Evolutionary conservation across 2,113 vertebrate genomes (phyloP).

Genomic region (Eulacestoma nigropectus): DNA sequence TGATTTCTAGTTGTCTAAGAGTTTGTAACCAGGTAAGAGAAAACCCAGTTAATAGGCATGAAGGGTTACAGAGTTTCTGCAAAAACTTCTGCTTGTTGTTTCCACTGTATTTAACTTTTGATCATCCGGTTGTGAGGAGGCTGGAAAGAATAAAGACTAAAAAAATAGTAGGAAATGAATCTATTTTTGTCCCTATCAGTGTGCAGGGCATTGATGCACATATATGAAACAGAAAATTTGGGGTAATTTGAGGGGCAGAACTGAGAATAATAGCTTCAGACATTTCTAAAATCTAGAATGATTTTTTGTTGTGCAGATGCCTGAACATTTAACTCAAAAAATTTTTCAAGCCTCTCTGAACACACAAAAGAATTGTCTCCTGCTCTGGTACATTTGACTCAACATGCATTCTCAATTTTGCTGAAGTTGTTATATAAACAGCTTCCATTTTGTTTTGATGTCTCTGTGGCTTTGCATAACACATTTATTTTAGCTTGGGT

Average conservation of each 20-base stretch:
- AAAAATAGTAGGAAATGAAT: background rate
- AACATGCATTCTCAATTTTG: slow-evolving; percentile 58
- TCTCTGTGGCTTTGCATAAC: slow-evolving; percentile 18
- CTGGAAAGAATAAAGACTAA: background rate
- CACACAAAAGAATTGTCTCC: slow-evolving; percentile 6
- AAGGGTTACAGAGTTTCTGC: background rate
- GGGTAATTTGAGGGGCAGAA: slow-evolving; percentile 28
- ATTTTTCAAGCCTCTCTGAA: slow-evolving; percentile 23
- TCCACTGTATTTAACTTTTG: background rate
- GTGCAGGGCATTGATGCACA: background rate
- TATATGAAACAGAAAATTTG: background rate
- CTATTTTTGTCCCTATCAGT: background rate
- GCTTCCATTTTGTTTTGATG: slow-evolving; percentile 26
- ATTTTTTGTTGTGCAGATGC: slow-evolving; percentile 37
- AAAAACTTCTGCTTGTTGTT: background rate
- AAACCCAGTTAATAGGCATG: background rate
- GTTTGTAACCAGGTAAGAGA: background rate
- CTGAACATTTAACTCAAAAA: slow-evolving; percentile 24
- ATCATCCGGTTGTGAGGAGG: background rate
- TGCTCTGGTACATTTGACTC: slow-evolving; percentile 48
- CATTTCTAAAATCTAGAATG: slow-evolving; percentile 9
- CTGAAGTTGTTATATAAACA: slow-evolving; percentile 36
- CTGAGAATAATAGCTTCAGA: slow-evolving; percentile 23
- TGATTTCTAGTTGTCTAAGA: background rate
- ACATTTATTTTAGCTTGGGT: background rate